A percentile compares a stretch with the other conserved stretches of the same genome.
Conservation (phyloP, 2,797 vertebrate species). For the Scyliorhinus canicula region DNA sequence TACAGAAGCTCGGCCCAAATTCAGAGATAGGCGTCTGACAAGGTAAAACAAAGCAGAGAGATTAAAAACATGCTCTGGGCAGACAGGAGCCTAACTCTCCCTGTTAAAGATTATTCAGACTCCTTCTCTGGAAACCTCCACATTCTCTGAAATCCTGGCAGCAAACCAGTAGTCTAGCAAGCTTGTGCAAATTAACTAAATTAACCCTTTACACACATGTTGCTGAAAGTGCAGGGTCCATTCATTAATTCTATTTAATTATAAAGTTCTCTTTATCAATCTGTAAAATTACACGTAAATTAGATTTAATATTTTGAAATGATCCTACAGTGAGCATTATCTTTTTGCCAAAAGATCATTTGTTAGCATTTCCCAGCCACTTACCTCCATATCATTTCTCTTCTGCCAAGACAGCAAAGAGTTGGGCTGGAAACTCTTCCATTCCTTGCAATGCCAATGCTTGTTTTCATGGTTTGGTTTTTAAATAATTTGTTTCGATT, state of each 20-base stretch:
- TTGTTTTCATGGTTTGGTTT: background rate
- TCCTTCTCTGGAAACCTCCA: slow-evolving; percentile 59
- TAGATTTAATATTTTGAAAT: background rate
- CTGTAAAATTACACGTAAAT: background rate
- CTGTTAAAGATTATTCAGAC: slow-evolving; percentile 74
- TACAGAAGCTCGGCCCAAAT: slow-evolving; percentile 55
- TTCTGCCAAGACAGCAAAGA: background rate
- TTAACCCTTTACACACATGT: slow-evolving; percentile 19
- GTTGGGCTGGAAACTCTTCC: background rate
- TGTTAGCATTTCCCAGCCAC: background rate
- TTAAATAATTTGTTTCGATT: background rate
- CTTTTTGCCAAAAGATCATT: background rate
- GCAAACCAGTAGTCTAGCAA: slow-evolving; percentile 43
- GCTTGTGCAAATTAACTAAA: slow-evolving; percentile 27
- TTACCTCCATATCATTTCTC: background rate
- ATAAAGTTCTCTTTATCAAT: background rate
- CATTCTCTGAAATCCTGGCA: slow-evolving; percentile 67
- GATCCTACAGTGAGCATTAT: background rate
- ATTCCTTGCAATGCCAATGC: background rate
- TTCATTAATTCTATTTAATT: background rate
- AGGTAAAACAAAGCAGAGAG: slow-evolving; percentile 79
- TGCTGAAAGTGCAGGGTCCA: background rate
- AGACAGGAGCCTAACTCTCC: slow-evolving; percentile 80
- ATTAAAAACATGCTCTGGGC: slow-evolving; percentile 75
- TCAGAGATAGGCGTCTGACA: slow-evolving; percentile 74